A percentile compares a stretch with the other conserved stretches of the same genome.
phyloP scores from a whole-genome alignment of 2,888 invertebrate genomes.

The Lomographa bimaculata region DNA sequence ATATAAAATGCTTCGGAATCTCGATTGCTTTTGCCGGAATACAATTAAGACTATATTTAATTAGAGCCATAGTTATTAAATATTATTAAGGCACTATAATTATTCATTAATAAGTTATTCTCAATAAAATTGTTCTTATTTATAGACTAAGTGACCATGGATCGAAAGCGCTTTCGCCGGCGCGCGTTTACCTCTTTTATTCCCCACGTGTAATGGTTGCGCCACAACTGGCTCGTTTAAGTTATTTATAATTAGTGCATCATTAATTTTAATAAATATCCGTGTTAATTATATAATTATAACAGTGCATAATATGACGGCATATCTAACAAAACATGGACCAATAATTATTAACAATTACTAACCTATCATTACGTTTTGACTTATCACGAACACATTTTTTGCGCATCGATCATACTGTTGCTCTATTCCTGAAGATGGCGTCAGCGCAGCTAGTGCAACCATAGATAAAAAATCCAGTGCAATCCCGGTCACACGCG shows the following conservation, averaged over 20 bases:
- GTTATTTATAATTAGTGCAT: conserved; percentile 6
- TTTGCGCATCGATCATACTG: conserved; percentile 38
- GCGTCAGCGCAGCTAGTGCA: conserved; percentile 39
- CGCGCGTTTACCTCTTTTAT: conserved; percentile 27
- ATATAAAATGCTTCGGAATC: conserved; percentile 1
- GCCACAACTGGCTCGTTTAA: not conserved
- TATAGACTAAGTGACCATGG: conserved; percentile 4
- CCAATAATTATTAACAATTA: too few species aligned
- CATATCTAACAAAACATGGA: too few species aligned
- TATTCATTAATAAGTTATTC: conserved; percentile 7
- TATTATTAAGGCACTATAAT: conserved; percentile 10
- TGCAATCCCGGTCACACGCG: conserved; percentile 60
- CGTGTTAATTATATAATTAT: too few species aligned
- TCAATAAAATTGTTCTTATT: conserved; percentile 10
- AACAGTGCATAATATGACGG: too few species aligned
- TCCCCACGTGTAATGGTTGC: conserved; percentile 26
- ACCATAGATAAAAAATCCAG: conserved; percentile 26
- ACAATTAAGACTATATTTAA: conserved; percentile 12
- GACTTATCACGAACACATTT: conserved; percentile 36
- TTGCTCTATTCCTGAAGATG: conserved; percentile 31
- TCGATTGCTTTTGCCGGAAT: conserved; percentile 8
- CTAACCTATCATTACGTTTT: conserved; percentile 25
- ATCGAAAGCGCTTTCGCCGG: conserved; percentile 2
- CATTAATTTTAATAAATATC: conserved; percentile 9
- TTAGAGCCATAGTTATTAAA: conserved; percentile 7